Evolutionary conservation across 2,797 vertebrate genomes (phyloP), one percentile per base, ranked within the genome.

Genomic region (Cheirogaleus major): DNA sequence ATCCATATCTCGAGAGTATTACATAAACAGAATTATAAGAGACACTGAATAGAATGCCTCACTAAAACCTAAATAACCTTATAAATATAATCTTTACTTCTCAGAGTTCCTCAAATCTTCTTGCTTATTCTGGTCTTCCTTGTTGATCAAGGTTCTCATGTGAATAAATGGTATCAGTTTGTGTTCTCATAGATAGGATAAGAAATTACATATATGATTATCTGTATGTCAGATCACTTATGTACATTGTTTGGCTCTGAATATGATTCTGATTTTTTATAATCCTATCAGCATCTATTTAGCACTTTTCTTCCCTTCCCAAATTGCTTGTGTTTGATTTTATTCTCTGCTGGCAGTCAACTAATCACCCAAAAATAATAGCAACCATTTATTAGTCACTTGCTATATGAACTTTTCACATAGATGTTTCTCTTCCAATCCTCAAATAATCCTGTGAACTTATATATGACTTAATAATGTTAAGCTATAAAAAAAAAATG

Each of bases 271-370:
- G 52, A 45, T 57, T 92, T 87, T 87, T 82, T 93, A 86, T 15
- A 69, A 11, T 20, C 7, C 14, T 82, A 8, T 61, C 32, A 43
- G 65, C 25, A 81, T 87, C 35, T 95, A 3, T 61, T 95, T 75
- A 79, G 50, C 69, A 93, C 59, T 89, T 93, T 79, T 73, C 65
- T 61, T 81, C 78, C n/a, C 38, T 61, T 92, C 59, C 67, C 59
- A 87, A 93, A 81, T 83, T 84, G 14, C 89, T 89, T 73, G 6
- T 86, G 52, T 91, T 91, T 86, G 23, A 69, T 72, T 90, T 94
- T 82, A 4, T 83, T 86, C 32, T 93, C 25, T 95, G 41, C 48
- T 91, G 35, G 55, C 55, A 69, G 12, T 88, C 70, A 88, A 1
- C 63, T 94, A 63, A 83, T 90, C 32, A 67, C 48, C 43, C 48